Evolutionary conservation across 2,113 vertebrate species (phyloP).

Genomic region (Nothobranchius furzeri): DNA sequence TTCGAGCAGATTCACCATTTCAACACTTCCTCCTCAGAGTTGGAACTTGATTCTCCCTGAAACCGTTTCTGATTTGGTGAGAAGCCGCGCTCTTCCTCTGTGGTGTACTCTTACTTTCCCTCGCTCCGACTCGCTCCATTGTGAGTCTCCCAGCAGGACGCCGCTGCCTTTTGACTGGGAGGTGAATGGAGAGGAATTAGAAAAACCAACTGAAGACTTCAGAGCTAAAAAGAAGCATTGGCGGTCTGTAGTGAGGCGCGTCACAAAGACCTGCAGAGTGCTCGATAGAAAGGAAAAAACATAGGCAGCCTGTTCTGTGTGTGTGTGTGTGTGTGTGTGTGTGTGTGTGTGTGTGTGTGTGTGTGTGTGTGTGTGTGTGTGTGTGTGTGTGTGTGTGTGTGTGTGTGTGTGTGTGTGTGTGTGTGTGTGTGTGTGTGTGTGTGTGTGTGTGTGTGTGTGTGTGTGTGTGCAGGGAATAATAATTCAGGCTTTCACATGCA

Average conservation of each 20-base stretch:
- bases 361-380: too few relatives aligned
- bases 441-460: background rate
- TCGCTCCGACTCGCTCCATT: slow-evolving; percentile 48
- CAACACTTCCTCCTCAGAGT: background rate
- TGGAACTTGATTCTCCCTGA: slow-evolving; percentile 1
- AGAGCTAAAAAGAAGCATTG: slow-evolving; percentile 63
- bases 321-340: too few relatives aligned
- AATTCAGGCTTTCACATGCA: too few relatives aligned
- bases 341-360: background rate
- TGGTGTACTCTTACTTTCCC: slow-evolving; percentile 16
- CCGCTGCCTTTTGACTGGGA: slow-evolving; percentile 75
- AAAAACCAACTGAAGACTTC: slow-evolving; percentile 70
- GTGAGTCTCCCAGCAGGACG: slow-evolving; percentile 56
- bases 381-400: background rate
- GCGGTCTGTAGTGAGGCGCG: slow-evolving; percentile 50
- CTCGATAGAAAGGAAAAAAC: slow-evolving; percentile 59
- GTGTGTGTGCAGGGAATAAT: too few relatives aligned
- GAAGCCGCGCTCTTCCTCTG: background rate
- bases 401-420: background rate
- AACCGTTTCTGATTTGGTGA: background rate
- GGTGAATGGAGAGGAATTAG: slow-evolving; percentile 73
- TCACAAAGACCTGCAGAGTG: slow-evolving; percentile 58
- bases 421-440: too few relatives aligned
- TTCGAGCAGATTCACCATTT: background rate
- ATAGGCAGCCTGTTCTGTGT: slow-evolving; percentile 69